phyloP scores from a whole-genome alignment of 1,140 invertebrate species.

The Ylistrum balloti region DNA sequence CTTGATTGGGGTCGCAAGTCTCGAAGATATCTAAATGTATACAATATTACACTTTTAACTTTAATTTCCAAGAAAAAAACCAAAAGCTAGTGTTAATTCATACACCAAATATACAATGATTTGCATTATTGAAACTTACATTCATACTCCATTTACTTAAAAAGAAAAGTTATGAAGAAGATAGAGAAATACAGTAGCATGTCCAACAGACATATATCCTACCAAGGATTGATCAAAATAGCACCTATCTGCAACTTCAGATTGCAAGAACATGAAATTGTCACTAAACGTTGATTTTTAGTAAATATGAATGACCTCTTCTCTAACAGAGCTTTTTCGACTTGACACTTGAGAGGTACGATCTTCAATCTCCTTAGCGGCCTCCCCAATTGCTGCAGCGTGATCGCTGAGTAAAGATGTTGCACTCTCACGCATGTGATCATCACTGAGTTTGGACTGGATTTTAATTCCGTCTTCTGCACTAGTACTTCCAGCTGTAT shows the following conservation, averaged over 20 bases:
- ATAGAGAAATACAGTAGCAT: too few species aligned
- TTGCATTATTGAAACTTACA: too few species aligned
- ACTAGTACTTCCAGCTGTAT: slow-evolving; percentile 65
- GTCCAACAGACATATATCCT: too few species aligned
- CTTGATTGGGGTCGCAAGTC: slow-evolving; percentile 58
- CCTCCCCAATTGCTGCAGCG: slow-evolving; percentile 37
- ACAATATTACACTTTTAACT: not conserved
- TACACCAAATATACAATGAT: too few species aligned
- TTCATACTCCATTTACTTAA: too few species aligned
- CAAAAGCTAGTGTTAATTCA: too few species aligned
- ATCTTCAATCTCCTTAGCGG: slow-evolving; percentile 53
- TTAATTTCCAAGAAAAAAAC: not conserved
- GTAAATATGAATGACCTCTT: slow-evolving; percentile 49
- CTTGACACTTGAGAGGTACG: slow-evolving; percentile 55
- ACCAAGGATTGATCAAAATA: too few species aligned
- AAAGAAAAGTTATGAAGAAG: too few species aligned
- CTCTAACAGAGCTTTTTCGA: slow-evolving; percentile 60
- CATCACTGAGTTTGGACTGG: slow-evolving; percentile 71
- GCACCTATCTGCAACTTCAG: too few species aligned
- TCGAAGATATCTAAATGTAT: slow-evolving; percentile 46
- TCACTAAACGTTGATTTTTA: not conserved
- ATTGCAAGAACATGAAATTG: too few species aligned
- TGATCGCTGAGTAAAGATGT: slow-evolving; percentile 65
- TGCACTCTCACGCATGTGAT: slow-evolving; percentile 67
- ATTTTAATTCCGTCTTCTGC: slow-evolving; percentile 65